These are phyloP conservation scores for Rhingia campestris DNA, from an alignment of 2,888 invertebrate genomes.

Conservation along the genomic window DNA sequence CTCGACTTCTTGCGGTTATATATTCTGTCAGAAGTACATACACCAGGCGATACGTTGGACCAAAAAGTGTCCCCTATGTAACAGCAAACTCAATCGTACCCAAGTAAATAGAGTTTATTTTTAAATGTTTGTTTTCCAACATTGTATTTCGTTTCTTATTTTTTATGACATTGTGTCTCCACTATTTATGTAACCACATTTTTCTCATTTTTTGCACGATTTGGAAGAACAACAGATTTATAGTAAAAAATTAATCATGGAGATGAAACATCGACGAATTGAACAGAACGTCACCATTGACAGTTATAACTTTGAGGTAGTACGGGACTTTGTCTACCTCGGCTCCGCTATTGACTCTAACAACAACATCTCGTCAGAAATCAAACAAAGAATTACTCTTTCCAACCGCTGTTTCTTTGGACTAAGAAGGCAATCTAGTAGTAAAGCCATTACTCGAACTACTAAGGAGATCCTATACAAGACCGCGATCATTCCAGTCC, in stretches of 20 bases:
- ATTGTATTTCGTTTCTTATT: not conserved
- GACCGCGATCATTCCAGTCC: too few species aligned
- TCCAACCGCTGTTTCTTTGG: too few species aligned
- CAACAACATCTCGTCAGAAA: too few species aligned
- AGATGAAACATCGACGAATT: too few species aligned
- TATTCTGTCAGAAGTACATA: constrained; percentile 74
- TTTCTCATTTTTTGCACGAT: constrained; percentile 17
- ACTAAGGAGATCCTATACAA: too few species aligned
- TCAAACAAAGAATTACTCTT: too few species aligned
- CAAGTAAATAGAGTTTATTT: constrained; percentile 63
- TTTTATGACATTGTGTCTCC: not conserved
- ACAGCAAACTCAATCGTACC: constrained; percentile 37
- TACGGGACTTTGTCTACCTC: too few species aligned
- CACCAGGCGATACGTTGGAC: constrained; percentile 44
- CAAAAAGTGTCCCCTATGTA: constrained; percentile 73
- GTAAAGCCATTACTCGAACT: too few species aligned
- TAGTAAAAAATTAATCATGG: constrained; percentile 41
- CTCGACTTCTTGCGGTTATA: constrained; percentile 75
- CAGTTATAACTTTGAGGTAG: too few species aligned
- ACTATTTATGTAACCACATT: not conserved
- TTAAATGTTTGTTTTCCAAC: not conserved
- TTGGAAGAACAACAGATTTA: not conserved
- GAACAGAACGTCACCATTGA: too few species aligned
- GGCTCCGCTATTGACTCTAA: too few species aligned
- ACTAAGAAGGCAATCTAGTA: too few species aligned